Percentiles rank a stretch among this genome's conserved stretches.
These are phyloP conservation scores for Rotaria socialis DNA, from an alignment of 2,888 invertebrate species.

Conservation along the genomic window DNA sequence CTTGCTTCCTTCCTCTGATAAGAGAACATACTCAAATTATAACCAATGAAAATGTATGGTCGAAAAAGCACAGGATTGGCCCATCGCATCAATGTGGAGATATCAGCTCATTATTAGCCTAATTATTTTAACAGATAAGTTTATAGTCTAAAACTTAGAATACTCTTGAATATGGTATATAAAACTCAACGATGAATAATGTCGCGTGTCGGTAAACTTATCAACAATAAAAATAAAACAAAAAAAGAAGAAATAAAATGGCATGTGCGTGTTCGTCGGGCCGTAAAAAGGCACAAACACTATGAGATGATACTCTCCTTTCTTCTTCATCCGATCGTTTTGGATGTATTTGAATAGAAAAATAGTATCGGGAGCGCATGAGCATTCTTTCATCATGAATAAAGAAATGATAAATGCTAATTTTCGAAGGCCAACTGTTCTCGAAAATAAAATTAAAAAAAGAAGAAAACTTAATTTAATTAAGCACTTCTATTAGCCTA, in stretches of 20 bases:
- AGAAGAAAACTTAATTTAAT: neutral
- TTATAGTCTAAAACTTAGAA: too few species aligned
- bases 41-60: neutral
- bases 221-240: too few species aligned
- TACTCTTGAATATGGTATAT: too few species aligned
- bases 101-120: neutral
- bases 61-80: neutral
- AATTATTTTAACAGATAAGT: too few species aligned
- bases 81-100: neutral
- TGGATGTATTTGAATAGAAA: neutral
- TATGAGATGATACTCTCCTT: neutral
- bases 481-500: neutral
- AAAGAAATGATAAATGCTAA: constrained; percentile 25
- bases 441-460: neutral
- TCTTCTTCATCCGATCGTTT: neutral
- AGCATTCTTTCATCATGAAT: neutral
- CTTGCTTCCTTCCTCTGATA: neutral
- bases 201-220: too few species aligned
- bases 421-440: constrained; percentile 25
- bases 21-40: neutral
- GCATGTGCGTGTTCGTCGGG: neutral
- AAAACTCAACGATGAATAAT: too few species aligned
- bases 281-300: neutral
- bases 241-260: too few species aligned
- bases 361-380: neutral